Percentiles rank a stretch among this genome's conserved stretches.
phyloP scores from a whole-genome alignment of 2,888 invertebrate genomes.

The Spisula subtruncata region DNA sequence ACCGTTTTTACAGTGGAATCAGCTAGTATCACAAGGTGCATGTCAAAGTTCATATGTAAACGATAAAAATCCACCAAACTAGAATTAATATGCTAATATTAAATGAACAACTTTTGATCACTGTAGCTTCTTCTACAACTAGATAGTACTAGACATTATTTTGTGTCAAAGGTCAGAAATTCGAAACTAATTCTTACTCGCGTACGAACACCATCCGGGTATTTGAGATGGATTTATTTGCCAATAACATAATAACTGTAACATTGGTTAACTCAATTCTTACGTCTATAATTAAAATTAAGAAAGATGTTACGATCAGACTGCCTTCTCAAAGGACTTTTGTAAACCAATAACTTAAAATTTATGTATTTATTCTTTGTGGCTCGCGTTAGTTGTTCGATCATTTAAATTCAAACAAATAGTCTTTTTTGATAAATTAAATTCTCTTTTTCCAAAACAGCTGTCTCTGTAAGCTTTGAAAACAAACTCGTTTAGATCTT shows the following conservation, averaged over 20 bases:
- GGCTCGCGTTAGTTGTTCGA: constrained; percentile 4
- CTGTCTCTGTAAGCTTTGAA: constrained; percentile 51
- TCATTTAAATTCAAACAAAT: constrained; percentile 42
- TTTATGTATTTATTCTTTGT: constrained; percentile 35
- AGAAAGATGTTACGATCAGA: not conserved
- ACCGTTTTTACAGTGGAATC: too few relatives aligned
- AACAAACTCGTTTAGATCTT: constrained; percentile 42
- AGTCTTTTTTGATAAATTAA: constrained; percentile 50
- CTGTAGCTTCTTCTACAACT: too few relatives aligned
- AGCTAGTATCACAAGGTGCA: too few relatives aligned
- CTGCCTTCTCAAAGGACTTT: not conserved
- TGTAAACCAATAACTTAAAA: constrained; percentile 18
- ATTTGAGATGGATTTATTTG: constrained; percentile 1
- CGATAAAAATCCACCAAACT: too few relatives aligned
- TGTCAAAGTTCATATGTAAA: too few relatives aligned
- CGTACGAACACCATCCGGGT: not conserved
- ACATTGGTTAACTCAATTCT: not conserved
- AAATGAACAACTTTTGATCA: too few relatives aligned
- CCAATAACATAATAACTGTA: constrained; percentile 1
- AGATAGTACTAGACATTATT: too few relatives aligned
- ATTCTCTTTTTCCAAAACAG: constrained; percentile 55
- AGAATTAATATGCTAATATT: too few relatives aligned
- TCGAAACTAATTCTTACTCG: not conserved
- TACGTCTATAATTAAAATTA: constrained; percentile 5
- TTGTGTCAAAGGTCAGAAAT: not conserved